A percentile compares a stretch with the other conserved stretches of the same genome.
These are phyloP conservation scores for Catocala fraxini DNA, from an alignment of 2,888 invertebrate genomes.

Conservation along the genomic window DNA sequence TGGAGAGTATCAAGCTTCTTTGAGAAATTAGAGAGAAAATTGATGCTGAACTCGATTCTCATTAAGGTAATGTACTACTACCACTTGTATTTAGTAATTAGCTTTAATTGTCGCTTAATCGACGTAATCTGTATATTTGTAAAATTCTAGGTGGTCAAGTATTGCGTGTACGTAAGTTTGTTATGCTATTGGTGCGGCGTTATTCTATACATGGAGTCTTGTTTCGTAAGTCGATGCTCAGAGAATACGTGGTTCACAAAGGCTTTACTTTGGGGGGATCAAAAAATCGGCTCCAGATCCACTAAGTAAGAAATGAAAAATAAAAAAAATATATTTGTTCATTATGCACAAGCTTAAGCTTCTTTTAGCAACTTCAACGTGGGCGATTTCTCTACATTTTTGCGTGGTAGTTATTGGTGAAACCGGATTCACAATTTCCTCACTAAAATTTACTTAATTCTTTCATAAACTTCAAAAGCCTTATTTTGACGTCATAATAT, in stretches of 20 bases:
- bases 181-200: conserved; percentile 85
- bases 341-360: background rate
- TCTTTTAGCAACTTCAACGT: conserved; percentile 9
- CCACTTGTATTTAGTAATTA: conserved; percentile 6
- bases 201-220: conserved; percentile 83
- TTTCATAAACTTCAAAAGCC: too few relatives aligned
- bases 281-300: conserved; percentile 31
- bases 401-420: conserved; percentile 8
- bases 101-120: background rate
- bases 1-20: conserved; percentile 83
- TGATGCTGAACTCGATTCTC: conserved; percentile 73
- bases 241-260: conserved; percentile 82
- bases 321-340: background rate
- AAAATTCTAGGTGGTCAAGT: conserved; percentile 74
- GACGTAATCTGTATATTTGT: background rate
- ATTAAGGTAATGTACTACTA: conserved; percentile 66
- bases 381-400: conserved; percentile 12
- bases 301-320: conserved; percentile 56
- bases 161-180: conserved; percentile 77
- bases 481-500: too few relatives aligned
- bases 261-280: conserved; percentile 67
- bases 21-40: conserved; percentile 74
- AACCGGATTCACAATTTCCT: conserved; percentile 27
- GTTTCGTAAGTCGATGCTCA: conserved; percentile 80
- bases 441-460: conserved; percentile 2